Conservation (phyloP, 2,113 vertebrate genomes). For the Cryptoleucopteryx plumbea region DNA sequence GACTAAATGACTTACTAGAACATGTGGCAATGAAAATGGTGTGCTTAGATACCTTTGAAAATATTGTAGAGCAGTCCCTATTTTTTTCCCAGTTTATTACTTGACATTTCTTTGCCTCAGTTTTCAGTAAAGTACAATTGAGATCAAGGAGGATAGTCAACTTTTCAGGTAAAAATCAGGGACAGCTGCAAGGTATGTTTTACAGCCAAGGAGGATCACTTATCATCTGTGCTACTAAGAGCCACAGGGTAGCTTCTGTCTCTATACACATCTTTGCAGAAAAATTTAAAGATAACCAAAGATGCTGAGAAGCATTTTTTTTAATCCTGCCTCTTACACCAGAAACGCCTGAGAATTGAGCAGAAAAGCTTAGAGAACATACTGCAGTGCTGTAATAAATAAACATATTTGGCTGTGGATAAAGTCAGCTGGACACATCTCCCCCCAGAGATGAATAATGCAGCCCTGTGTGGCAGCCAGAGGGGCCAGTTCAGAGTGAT, state of each 20-base stretch:
- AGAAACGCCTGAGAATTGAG: background rate
- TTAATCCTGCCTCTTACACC: background rate
- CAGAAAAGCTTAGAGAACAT: background rate
- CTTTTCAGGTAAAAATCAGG: background rate
- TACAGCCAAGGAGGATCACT: background rate
- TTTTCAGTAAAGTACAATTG: background rate
- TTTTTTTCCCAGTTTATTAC: background rate
- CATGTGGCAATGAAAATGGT: too few species aligned
- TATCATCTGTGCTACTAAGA: background rate
- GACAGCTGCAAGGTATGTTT: constrained; percentile 6
- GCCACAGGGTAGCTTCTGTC: background rate
- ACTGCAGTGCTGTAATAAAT: constrained; percentile 10
- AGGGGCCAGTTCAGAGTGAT: background rate
- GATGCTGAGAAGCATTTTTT: background rate
- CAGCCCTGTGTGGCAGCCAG: background rate
- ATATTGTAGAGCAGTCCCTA: background rate
- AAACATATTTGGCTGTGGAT: constrained; percentile 8
- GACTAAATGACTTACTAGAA: too few species aligned
- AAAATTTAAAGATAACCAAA: background rate
- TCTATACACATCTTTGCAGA: background rate
- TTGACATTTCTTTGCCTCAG: background rate
- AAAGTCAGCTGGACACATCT: background rate
- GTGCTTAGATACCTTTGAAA: too few species aligned
- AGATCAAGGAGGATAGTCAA: background rate
- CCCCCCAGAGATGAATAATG: background rate